Evolutionary conservation across 30 jellyfish, hydroid and myxozoan species (phyloP).

Genomic region (Catostylus mosaicus): DNA sequence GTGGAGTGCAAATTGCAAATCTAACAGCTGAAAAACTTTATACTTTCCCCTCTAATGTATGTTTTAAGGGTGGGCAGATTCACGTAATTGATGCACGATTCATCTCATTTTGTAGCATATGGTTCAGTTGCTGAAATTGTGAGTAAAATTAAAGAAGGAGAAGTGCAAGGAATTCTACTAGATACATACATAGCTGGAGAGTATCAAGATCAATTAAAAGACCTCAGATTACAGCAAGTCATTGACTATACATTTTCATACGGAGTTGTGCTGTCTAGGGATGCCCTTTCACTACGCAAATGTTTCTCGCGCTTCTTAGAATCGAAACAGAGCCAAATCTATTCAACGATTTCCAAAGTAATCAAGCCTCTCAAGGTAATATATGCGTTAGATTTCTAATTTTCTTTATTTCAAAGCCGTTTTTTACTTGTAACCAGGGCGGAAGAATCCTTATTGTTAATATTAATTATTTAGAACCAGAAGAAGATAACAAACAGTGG

Average conservation of each 20-base stretch:
- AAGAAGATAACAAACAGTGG: too few species aligned
- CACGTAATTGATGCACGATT: too few species aligned
- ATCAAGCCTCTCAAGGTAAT: constrained; percentile 93
- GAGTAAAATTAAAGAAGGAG: constrained; percentile 55
- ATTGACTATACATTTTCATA: constrained; percentile 89
- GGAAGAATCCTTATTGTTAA: too few species aligned
- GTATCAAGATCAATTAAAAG: constrained; percentile 74
- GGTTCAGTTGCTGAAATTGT: constrained; percentile 85
- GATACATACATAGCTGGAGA: constrained; percentile 99
- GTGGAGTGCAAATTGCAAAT: too few species aligned
- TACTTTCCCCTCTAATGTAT: too few species aligned
- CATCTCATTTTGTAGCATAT: constrained; percentile 61
- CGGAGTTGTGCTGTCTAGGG: constrained; percentile 97
- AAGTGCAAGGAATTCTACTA: constrained; percentile 88
- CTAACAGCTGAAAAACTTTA: too few species aligned
- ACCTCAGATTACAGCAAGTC: constrained; percentile 88
- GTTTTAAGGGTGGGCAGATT: too few species aligned
- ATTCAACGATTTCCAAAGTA: constrained; percentile 83
- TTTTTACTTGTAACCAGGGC: too few species aligned
- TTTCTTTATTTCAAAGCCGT: too few species aligned
- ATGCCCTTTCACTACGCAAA: constrained; percentile 75
- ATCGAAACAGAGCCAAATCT: constrained; percentile 80
- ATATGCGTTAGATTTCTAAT: too few species aligned
- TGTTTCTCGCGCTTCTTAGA: constrained; percentile 76
- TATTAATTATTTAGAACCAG: too few species aligned